Conservation (phyloP, 2,888 invertebrate species). For the Muschampia plurimacula region DNA sequence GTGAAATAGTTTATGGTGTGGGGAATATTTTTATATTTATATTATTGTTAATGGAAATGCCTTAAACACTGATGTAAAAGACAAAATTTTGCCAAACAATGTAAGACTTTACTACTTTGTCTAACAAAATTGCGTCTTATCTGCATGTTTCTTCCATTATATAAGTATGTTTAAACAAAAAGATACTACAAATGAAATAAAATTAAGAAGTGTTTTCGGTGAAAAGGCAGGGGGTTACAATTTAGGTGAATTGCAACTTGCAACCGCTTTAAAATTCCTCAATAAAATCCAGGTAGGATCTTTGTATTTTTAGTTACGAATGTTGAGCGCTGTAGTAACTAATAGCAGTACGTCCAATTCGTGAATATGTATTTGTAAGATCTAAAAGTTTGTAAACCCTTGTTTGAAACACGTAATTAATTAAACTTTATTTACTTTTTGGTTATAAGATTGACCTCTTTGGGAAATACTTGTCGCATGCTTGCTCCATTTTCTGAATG, state of each 20-base stretch:
- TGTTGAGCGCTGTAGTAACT: not conserved
- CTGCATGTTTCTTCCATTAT: not conserved
- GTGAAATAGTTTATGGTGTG: conserved; percentile 57
- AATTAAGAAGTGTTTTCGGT: not conserved
- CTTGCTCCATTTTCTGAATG: too few species aligned
- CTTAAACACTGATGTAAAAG: not conserved
- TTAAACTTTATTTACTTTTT: too few species aligned
- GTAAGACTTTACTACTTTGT: not conserved
- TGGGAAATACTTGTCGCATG: too few species aligned
- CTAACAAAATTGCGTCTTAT: not conserved
- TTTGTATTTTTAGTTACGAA: not conserved
- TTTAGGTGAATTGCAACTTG: not conserved
- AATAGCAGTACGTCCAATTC: too few species aligned
- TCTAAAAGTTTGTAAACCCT: too few species aligned
- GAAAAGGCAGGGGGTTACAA: not conserved
- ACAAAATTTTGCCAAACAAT: not conserved
- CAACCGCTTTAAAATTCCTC: not conserved
- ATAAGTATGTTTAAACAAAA: not conserved
- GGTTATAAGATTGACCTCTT: too few species aligned
- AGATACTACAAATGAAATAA: not conserved
- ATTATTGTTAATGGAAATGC: not conserved
- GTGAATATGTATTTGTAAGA: too few species aligned
- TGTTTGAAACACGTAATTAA: too few species aligned
- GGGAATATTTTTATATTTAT: conserved; percentile 44
- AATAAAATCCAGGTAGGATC: not conserved